These are phyloP conservation scores for Sebastiscus albofasciatus DNA, from an alignment of 2,797 vertebrate species.

Conservation along the genomic window DNA sequence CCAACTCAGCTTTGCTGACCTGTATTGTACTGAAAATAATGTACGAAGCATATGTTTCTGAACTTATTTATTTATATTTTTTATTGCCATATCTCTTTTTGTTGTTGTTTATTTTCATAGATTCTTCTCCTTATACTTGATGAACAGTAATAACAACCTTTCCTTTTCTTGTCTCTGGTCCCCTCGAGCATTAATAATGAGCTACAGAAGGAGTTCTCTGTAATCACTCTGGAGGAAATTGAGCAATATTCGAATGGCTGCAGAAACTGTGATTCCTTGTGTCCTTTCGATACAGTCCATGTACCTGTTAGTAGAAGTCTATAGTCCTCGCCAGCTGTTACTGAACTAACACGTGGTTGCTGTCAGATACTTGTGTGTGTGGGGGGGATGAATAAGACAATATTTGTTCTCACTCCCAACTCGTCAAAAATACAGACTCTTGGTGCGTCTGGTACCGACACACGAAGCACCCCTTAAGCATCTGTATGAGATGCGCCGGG, in stretches of 20 bases:
- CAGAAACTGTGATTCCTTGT: slow-evolving; percentile 83
- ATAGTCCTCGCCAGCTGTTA: slow-evolving; percentile 41
- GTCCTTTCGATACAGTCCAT: slow-evolving; percentile 61
- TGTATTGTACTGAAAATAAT: slow-evolving; percentile 20
- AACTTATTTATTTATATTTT: slow-evolving; percentile 4
- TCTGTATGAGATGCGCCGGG: not conserved
- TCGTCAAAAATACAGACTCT: not conserved
- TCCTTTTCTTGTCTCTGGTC: slow-evolving; percentile 36
- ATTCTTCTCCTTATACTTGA: slow-evolving; percentile 50
- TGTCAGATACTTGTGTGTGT: slow-evolving; percentile 37
- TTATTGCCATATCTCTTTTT: not conserved
- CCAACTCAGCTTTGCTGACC: slow-evolving; percentile 23
- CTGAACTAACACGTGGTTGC: slow-evolving; percentile 38
- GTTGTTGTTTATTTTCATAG: slow-evolving; percentile 1
- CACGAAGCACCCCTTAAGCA: not conserved
- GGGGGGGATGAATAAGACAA: not conserved
- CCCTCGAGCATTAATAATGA: slow-evolving; percentile 63
- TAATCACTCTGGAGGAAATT: slow-evolving; percentile 60
- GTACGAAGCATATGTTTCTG: not conserved
- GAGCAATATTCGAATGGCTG: slow-evolving; percentile 84
- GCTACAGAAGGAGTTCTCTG: slow-evolving; percentile 57
- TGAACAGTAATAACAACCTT: slow-evolving; percentile 49
- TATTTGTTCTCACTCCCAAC: not conserved
- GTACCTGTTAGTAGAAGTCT: slow-evolving; percentile 66
- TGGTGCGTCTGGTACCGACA: not conserved